Base-by-base conservation (phyloP, 1,140 invertebrate species). In the Halyomorpha halys region DNA sequence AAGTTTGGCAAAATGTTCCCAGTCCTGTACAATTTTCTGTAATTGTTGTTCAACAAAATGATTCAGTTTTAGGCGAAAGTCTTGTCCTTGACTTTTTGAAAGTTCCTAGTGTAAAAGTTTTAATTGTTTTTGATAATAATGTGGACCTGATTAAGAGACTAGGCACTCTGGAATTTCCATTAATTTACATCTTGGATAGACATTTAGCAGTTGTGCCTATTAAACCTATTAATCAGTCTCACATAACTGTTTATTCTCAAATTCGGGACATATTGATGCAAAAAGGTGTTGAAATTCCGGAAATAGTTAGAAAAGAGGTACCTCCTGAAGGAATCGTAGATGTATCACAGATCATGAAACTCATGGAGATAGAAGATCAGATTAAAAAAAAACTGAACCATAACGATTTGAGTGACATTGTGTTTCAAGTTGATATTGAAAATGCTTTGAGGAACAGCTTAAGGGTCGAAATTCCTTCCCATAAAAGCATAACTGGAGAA, bases 401-500 rank as follows among this genome's bases (percentile, higher is more conserved):
- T 3, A 73, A 72, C 68, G 66, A 72, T 66, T 71, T 75, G 47
- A 59, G 68, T 15, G 82, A 85, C 71, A 70, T 76, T 13, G 77
- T 93, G 0, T 92, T 86, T 72, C 89, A 93, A 76, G 79, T 83
- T 61, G 94, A 97, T 75, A 74, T 97, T 54, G 90, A 95, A 75
- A 88, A 84, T 71, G 85, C 89, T 0, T 70, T 97, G 14, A 80
- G 83, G 69, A 90, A 87, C 72, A 85, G 86, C 15, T 77, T 97
- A 8, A 80, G 80, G 66, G 85, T 90, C 69, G 94, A 97, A 79
- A 81, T 97, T 13, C 76, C 83, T 13, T 77, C 85, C 62, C 76
- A 80, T 51, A 84, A 84, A 73, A 53, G 65, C 19, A 86, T 97
- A 60, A 75, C 77, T 25, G 87, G 84, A 1, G 83, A 88, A 65